Conservation (phyloP, 2,113 vertebrate genomes). For the Pelvicachromis taeniatus region DNA sequence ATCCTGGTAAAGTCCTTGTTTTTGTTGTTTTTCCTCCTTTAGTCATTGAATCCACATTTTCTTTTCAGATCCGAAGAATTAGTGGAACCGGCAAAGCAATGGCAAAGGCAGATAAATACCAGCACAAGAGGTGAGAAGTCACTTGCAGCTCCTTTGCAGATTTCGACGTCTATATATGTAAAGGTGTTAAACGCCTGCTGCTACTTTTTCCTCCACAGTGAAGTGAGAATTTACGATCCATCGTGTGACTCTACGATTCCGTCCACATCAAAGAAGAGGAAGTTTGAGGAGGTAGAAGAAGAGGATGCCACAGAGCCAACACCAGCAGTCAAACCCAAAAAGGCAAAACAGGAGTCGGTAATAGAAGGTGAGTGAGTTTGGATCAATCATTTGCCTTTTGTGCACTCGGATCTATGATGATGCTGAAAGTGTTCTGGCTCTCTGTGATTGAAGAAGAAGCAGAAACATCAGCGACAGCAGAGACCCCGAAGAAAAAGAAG, state of each 20-base stretch:
- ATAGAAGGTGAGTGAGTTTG: slow-evolving; percentile 46
- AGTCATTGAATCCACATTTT: neutral
- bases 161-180: neutral
- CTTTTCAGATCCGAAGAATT: slow-evolving; percentile 84
- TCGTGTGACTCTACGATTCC: slow-evolving; percentile 91
- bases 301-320: slow-evolving; percentile 66
- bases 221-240: slow-evolving; percentile 88
- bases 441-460: neutral
- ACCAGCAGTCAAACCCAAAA: slow-evolving; percentile 76
- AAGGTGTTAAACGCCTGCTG: neutral
- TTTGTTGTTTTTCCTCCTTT: neutral
- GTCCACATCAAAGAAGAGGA: slow-evolving; percentile 86
- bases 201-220: slow-evolving; percentile 64
- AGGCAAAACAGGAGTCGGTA: slow-evolving; percentile 77
- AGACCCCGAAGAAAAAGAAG: slow-evolving; percentile 81
- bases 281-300: slow-evolving; percentile 82
- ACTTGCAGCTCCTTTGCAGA: neutral
- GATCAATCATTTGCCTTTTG: neutral
- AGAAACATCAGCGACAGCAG: slow-evolving; percentile 41
- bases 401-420: neutral
- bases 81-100: slow-evolving; percentile 94
- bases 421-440: neutral
- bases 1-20: neutral
- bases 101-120: slow-evolving; percentile 91
- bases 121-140: slow-evolving; percentile 86